Evolutionary conservation across 2,113 vertebrate genomes (phyloP).

Genomic region (Aythya baeri): DNA sequence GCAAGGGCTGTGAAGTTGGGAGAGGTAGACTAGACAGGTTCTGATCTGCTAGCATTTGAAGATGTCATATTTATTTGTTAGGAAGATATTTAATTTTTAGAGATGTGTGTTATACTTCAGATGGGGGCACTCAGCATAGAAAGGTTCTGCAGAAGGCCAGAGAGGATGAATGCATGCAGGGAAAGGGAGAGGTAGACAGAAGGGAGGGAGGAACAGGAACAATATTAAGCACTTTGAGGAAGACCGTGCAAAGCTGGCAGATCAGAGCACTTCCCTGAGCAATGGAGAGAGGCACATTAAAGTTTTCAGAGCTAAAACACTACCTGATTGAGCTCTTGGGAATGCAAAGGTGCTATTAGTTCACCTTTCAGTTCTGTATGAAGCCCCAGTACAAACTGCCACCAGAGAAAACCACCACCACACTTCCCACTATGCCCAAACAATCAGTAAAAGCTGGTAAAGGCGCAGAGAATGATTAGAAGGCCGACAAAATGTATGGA

Average conservation of each 20-base stretch:
- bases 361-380: neutral
- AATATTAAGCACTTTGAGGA: neutral
- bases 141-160: neutral
- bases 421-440: neutral
- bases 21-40: neutral
- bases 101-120: neutral
- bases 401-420: neutral
- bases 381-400: neutral
- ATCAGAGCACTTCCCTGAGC: neutral
- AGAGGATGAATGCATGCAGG: neutral
- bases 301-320: neutral
- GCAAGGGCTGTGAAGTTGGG: neutral
- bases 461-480: neutral
- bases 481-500: neutral
- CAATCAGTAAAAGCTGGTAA: neutral
- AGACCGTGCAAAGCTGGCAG: neutral
- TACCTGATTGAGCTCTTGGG: neutral
- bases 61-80: neutral
- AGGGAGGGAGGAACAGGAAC: neutral
- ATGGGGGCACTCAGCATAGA: accelerated
- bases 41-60: neutral
- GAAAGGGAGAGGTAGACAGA: neutral
- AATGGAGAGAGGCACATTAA: neutral
- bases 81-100: neutral
- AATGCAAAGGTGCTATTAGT: neutral